Conservation (phyloP, 1,140 invertebrate genomes). For the Heliconius hermathena region DNA sequence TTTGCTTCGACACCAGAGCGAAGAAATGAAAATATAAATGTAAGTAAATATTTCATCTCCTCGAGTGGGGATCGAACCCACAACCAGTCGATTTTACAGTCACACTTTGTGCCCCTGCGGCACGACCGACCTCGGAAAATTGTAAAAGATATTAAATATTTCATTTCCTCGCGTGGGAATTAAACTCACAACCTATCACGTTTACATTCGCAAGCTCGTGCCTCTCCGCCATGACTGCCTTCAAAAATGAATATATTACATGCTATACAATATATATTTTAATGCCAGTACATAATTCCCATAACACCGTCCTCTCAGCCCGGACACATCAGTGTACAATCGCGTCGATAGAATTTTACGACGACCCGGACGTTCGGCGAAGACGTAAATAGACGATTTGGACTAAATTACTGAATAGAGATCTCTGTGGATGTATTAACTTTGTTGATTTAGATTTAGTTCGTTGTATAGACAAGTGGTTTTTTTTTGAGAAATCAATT, state of each 20-base stretch:
- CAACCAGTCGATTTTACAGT: no score
- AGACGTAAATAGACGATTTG: constrained; percentile 19
- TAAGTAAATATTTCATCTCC: no score
- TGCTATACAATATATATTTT: background rate
- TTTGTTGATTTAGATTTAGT: background rate
- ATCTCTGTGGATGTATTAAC: constrained; percentile 9
- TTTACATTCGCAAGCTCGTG: no score
- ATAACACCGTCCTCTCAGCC: constrained; percentile 3
- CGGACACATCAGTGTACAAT: constrained; percentile 67
- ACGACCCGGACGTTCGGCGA: constrained; percentile 62
- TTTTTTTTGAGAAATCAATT: no score
- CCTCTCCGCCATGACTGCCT: background rate
- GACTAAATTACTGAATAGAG: constrained; percentile 15
- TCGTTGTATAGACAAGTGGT: background rate
- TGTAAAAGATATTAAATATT: no score
- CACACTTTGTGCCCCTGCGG: no score
- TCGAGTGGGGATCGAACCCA: no score
- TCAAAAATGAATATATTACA: background rate
- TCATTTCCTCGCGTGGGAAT: no score
- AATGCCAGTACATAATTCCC: background rate
- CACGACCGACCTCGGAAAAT: no score
- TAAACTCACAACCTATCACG: no score
- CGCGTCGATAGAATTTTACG: constrained; percentile 74
- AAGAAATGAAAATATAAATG: no score
- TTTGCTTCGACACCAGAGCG: no score